Percentiles rank a stretch among this genome's conserved stretches.
Evolutionary conservation across 1,140 invertebrate genomes (phyloP).

Genomic region (Patella vulgata): DNA sequence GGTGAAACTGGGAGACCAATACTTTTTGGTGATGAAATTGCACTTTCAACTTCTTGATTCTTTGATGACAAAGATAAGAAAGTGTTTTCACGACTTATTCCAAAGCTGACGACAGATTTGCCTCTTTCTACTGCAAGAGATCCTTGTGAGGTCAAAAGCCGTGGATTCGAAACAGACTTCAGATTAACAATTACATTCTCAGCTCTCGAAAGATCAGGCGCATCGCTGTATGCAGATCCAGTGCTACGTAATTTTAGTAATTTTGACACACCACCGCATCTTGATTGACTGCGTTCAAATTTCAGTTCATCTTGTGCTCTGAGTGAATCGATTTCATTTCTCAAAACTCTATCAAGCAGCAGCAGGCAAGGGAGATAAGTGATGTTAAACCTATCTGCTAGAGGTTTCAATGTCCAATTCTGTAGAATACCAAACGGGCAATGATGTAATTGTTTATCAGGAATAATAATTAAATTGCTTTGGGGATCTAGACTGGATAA

Average conservation of each 20-base stretch:
- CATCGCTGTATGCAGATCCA: neutral
- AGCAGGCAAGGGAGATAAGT: conserved; percentile 53
- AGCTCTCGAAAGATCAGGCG: too few relatives aligned
- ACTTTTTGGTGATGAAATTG: neutral
- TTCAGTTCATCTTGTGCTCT: conserved; percentile 50
- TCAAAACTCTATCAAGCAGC: conserved; percentile 47
- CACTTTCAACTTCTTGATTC: neutral
- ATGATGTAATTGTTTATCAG: conserved; percentile 54
- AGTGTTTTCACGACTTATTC: conserved; percentile 22
- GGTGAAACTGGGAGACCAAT: conserved; percentile 28
- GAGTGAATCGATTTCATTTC: conserved; percentile 52
- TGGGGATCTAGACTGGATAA: conserved; percentile 42
- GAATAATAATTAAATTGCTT: conserved; percentile 55
- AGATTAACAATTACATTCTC: conserved; percentile 21
- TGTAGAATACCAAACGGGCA: conserved; percentile 55
- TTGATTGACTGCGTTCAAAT: conserved; percentile 43
- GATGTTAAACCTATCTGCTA: conserved; percentile 46
- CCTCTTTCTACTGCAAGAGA: conserved; percentile 2
- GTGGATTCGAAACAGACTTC: conserved; percentile 49
- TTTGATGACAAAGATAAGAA: conserved; percentile 13
- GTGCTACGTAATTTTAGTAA: conserved; percentile 5
- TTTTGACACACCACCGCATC: conserved; percentile 40
- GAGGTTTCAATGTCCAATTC: conserved; percentile 39
- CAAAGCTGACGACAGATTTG: conserved; percentile 4
- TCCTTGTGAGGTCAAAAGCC: conserved; percentile 38